Base-by-base conservation (phyloP, 2,888 invertebrate species). In the Beris chalybata region DNA sequence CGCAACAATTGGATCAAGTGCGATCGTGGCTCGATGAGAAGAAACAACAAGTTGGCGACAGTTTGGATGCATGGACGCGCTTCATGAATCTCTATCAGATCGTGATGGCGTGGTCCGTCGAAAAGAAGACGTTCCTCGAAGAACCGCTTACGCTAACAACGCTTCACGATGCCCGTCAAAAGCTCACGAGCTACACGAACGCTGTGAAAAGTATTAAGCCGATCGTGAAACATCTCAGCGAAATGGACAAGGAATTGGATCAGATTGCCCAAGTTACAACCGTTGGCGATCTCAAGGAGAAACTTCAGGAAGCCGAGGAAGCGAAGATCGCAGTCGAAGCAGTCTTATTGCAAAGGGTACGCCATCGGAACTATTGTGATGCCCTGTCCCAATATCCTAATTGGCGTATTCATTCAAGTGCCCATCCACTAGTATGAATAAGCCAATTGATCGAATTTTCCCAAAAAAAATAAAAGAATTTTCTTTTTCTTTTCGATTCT, bases 191-290 rank as follows among this genome's bases (percentile, higher is more conserved):
- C 80, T 95, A 94, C 82, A 87, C 89, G 89, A 88, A 87, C 78
- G 92, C 92, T 77, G 90, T 92, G 71, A 94, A 94, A 82, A 91
- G 91, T 81, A 91, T 93, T 82, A 95, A 93, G 81, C 88, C 89
- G 75, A 91, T 91, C 77, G 88, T 89, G 71, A 93, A 93, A 81
- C 91, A 93, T 79, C 83, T 95, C 76, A 90, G 91, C 74, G 95
- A 95, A 78, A 95, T 95, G 95, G 89, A 90, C 59, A 93, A 91
- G 78, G 94, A 95, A 81, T 83, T 95, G 76, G 93, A 93, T 75
- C 85, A 87, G 67, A 93, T 95, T 71, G 88, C 89, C 72, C 89
- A 90, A 75, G 88, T 91, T 4, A 93, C 94, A 43, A 91, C 88
- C 78, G 90, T 92, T 48, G 93, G 92, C 63, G 91, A 93, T 78